Base-by-base conservation (phyloP, 2,888 invertebrate species). In the Clivina fossor region DNA sequence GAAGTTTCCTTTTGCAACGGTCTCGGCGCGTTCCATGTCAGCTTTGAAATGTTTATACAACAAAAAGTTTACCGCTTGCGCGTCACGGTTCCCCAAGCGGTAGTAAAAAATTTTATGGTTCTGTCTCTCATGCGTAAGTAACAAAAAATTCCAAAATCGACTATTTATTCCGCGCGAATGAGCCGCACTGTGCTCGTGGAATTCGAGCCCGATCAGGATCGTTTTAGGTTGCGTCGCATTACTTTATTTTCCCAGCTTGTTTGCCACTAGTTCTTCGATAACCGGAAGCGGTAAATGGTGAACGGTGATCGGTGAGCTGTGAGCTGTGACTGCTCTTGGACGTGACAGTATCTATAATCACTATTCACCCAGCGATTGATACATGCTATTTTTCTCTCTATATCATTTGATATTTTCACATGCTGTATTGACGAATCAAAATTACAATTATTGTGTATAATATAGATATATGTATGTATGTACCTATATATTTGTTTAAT, bases 121-220 rank as follows among this genome's bases (percentile, higher is more conserved):
- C 47, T 56, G 43, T 44, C 50, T 50, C 51, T 60, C 54, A 54
- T 51, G 56, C 60, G 55, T 58, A 58, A 58, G 60, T 55, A 55
- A 55, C 55, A 60, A 61, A 58, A 61, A 61, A 63, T 62, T 62
- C 60, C 58, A 49, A 57, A 62, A 64, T 64, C 60, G 61, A 53
- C 64, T 62, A 64, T 64, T 64, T 64, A 64, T 64, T 65, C 63
- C 62, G 57, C 60, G 59, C 63, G 62, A 60, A 63, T 62, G 57
- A 54, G 56, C 46, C 43, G 50, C 47, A 55, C 35, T 54, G 50
- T 47, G 57, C 53, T 48, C 30, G 28, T 48, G 43, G 47, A 33
- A 48, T 41, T 30, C n/a, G n/a, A n/a, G n/a, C n/a, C n/a, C n/a
- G n/a, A n/a, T n/a, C n/a, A n/a, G n/a, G n/a, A n/a, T n/a, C n/a